Evolutionary conservation across 2,888 invertebrate genomes (phyloP), one percentile per base, ranked within the genome.

Genomic region (Diploptera punctata): DNA sequence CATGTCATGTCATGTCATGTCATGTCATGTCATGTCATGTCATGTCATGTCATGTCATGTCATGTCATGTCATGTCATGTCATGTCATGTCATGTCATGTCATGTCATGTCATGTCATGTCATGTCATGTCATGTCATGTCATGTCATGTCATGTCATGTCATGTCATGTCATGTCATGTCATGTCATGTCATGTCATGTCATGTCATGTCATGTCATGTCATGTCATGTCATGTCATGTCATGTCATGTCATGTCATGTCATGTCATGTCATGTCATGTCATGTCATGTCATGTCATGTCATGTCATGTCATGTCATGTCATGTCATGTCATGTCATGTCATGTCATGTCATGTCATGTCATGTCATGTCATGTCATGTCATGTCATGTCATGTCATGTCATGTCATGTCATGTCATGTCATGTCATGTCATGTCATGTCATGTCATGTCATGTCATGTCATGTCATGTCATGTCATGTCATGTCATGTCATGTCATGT

Each of bases 321-420:
- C n/a, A n/a, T n/a, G n/a, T n/a, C n/a, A n/a, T n/a, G 49, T 49
- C 5, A 49, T 49, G 49, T 49, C 5, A 49, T 49, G 49, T 49
- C 5, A 49, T 49, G 49, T 49, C 5, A 49, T 49, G 49, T 49
- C 5, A 49, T 49, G 49, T 49, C 5, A 49, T 49, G 49, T 49
- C 5, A 49, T 49, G 49, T 49, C 5, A 49, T 49, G 49, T 49
- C 5, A 49, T 49, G 49, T 49, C 5, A 49, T 49, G 49, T 49
- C 5, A 49, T 49, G 49, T 49, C 5, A 49, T 49, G 49, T 49
- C 5, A 49, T 49, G 49, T 49, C 5, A 49, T 49, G 49, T 49
- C 5, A 49, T 49, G 49, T 49, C 5, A 49, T 49, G 49, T 49
- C 5, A 49, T 49, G 49, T n/a, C n/a, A n/a, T n/a, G n/a, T n/a